Percentiles rank a stretch among this genome's conserved stretches.
Evolutionary conservation across 2,888 invertebrate species (phyloP).

Genomic region (Noctua janthina): DNA sequence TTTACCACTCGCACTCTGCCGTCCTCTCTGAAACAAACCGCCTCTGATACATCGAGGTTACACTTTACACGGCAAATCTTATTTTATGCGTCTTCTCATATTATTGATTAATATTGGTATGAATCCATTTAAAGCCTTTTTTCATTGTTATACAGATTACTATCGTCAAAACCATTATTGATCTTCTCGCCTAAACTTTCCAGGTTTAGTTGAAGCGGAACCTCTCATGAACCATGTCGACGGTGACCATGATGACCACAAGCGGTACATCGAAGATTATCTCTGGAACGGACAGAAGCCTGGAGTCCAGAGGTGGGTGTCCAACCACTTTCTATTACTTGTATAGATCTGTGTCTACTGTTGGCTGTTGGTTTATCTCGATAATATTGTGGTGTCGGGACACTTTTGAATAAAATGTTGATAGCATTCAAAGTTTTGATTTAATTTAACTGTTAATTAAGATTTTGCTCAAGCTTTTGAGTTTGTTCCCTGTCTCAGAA

Average conservation of each 20-base stretch:
- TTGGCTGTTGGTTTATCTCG: slow-evolving; percentile 48
- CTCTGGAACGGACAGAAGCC: slow-evolving; percentile 89
- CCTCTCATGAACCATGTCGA: slow-evolving; percentile 93
- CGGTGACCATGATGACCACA: slow-evolving; percentile 87
- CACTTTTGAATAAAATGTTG: background rate
- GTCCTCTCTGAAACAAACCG: no score
- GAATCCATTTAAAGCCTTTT: background rate
- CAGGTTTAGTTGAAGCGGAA: slow-evolving; percentile 93
- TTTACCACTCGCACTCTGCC: no score
- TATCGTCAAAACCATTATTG: background rate
- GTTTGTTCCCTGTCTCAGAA: background rate
- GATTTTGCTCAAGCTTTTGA: background rate
- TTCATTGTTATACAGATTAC: background rate
- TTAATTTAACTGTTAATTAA: slow-evolving; percentile 1
- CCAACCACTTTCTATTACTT: slow-evolving; percentile 2
- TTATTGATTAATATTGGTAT: background rate
- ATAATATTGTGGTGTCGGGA: background rate
- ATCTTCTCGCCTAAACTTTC: slow-evolving; percentile 65
- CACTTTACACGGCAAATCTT: no score
- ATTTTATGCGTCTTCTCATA: no score
- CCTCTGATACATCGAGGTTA: no score
- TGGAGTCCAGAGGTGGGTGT: slow-evolving; percentile 85
- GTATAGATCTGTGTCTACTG: slow-evolving; percentile 31
- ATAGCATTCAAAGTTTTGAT: slow-evolving; percentile 5
- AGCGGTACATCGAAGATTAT: slow-evolving; percentile 88